Evolutionary conservation across 1,140 invertebrate genomes (phyloP).

Genomic region (Myzus persicae): DNA sequence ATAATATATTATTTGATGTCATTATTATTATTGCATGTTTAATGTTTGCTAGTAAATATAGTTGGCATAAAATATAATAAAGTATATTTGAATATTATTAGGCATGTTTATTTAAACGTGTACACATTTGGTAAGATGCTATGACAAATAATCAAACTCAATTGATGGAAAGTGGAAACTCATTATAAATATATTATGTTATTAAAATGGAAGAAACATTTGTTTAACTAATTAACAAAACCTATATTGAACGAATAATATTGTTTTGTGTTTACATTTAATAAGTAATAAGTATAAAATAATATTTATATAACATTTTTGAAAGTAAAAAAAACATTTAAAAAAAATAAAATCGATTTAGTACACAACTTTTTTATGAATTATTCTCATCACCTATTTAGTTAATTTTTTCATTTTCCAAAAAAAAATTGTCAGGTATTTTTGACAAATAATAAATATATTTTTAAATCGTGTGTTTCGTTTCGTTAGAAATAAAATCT

Average conservation of each 20-base stretch:
- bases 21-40: neutral
- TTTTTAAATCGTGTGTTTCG: neutral
- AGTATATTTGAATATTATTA: neutral
- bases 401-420: neutral
- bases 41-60: too few species aligned
- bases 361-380: neutral
- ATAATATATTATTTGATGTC: neutral
- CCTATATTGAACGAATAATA: neutral
- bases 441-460: neutral
- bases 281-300: neutral
- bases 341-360: too few species aligned
- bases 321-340: neutral
- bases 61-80: neutral
- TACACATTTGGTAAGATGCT: neutral
- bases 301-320: neutral
- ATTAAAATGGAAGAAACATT: neutral
- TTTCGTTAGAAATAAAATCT: too few species aligned
- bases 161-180: neutral
- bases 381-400: neutral
- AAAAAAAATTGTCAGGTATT: neutral
- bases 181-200: neutral
- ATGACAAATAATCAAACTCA: neutral
- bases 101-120: neutral
- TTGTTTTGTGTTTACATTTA: neutral
- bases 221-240: neutral